Base-by-base conservation (phyloP, 2,797 vertebrate genomes). In the Ataeniobius toweri region DNA sequence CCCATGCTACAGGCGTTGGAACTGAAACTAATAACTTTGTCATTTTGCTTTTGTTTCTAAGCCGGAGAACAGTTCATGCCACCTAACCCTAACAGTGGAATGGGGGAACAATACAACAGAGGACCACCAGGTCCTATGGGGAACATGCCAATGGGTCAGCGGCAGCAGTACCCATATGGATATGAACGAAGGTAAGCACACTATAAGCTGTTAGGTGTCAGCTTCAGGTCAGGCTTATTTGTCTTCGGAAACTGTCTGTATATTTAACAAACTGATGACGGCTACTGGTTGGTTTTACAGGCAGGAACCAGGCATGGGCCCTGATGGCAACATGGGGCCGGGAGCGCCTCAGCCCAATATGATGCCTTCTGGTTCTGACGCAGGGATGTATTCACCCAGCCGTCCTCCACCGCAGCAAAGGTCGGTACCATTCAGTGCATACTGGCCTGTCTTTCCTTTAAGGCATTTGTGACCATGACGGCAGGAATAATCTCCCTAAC, bases 341-440 rank as follows among this genome's bases (percentile, higher is more conserved):
- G 97, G 96, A 80, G 95, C 95, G 22, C 93, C 96, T 0, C 98
- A 99, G 91, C 93, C 97, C 76, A 99, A 96, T 96, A 96, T 99
- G 94, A 96, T 98, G 95, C 97, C 98, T 94, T 96, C 98, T 88
- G 96, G 96, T 88, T 94, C 97, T 1, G 98, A 99, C 75, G 91
- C 97, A 41, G 98, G 97, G 95, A 99, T 99, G 97, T 99, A 99
- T 91, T 99, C 98, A 24, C 98, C 98, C 22, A 98, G 97, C 89
- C 97, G 98, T 72, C 96, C 97, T 0, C 97, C 96, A 8, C 97
- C 97, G 81, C 98, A 97, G 91, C 97, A 96, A 89, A 91, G 96
- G 95, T 97, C 71, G 79, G 87, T 90, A 79, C 6, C 10, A 14
- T 5, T 28, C n/a, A 12, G 0, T 0, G 20, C 22, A 13, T 0